phyloP scores from a whole-genome alignment of 2,888 invertebrate genomes.

The Harpalus rufipes region DNA sequence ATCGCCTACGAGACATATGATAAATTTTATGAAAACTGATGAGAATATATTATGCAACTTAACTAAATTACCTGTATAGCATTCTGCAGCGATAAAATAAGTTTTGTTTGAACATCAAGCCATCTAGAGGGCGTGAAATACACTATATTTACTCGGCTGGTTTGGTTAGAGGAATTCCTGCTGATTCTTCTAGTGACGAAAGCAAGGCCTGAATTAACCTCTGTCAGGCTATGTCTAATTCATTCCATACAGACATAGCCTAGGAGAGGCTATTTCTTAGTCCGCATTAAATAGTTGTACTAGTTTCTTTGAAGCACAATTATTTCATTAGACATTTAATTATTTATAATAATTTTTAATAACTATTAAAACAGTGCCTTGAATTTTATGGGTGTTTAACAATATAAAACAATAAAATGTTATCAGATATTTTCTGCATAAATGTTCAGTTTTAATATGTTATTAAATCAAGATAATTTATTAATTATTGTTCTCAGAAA shows the following conservation, averaged over 20 bases:
- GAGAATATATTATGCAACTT: neutral
- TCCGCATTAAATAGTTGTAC: slow-evolving; percentile 57
- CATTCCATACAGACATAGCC: slow-evolving; percentile 80
- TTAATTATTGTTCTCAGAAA: slow-evolving; percentile 31
- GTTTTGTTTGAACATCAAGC: neutral
- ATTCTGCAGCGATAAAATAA: slow-evolving; percentile 7
- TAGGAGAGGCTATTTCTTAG: slow-evolving; percentile 81
- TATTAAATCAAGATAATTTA: slow-evolving; percentile 16
- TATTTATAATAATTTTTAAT: neutral
- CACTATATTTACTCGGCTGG: neutral
- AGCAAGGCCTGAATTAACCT: slow-evolving; percentile 80
- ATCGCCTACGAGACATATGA: no score
- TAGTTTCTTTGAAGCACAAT: neutral
- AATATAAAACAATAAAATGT: slow-evolving; percentile 32
- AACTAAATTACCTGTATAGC: neutral
- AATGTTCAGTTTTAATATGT: slow-evolving; percentile 10
- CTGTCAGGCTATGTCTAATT: slow-evolving; percentile 82
- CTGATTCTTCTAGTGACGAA: slow-evolving; percentile 49
- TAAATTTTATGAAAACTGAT: neutral
- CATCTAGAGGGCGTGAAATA: neutral
- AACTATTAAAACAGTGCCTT: neutral
- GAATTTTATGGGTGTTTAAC: neutral
- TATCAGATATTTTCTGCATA: slow-evolving; percentile 19
- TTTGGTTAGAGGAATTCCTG: slow-evolving; percentile 6
- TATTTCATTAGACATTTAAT: slow-evolving; percentile 10